Conservation (phyloP, 2,888 invertebrate species). For the Noctua fimbriata region DNA sequence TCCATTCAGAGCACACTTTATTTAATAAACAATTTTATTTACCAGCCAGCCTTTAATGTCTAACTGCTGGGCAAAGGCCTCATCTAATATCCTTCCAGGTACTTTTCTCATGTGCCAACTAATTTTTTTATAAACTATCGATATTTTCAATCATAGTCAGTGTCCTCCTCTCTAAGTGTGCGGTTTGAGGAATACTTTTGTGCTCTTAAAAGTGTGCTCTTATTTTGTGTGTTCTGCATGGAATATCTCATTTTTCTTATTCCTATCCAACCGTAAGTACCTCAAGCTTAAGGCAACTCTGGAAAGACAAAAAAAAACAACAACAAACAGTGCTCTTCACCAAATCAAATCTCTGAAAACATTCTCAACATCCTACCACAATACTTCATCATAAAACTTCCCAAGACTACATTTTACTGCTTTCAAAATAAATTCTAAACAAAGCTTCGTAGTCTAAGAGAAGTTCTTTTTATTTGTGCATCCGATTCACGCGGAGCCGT, state of each 20-base stretch:
- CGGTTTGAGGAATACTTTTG: no score
- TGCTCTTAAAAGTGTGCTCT: no score
- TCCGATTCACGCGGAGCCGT: slow-evolving; percentile 55
- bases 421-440: slow-evolving; percentile 46
- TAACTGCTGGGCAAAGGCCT: no score
- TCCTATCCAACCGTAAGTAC: neutral
- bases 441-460: slow-evolving; percentile 33
- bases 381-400: slow-evolving; percentile 4
- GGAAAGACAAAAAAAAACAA: neutral
- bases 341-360: neutral
- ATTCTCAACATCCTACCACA: neutral
- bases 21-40: no score
- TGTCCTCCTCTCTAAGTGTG: no score
- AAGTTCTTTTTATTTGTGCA: slow-evolving; percentile 54
- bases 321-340: neutral
- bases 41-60: no score
- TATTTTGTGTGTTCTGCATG: no score
- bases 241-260: neutral
- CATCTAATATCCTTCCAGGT: no score
- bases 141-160: no score
- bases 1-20: no score
- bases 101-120: no score
- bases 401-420: slow-evolving; percentile 1
- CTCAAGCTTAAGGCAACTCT: neutral
- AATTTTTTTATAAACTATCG: no score